phyloP scores from a whole-genome alignment of 2,113 vertebrate species.

The Ochotona curzoniae region DNA sequence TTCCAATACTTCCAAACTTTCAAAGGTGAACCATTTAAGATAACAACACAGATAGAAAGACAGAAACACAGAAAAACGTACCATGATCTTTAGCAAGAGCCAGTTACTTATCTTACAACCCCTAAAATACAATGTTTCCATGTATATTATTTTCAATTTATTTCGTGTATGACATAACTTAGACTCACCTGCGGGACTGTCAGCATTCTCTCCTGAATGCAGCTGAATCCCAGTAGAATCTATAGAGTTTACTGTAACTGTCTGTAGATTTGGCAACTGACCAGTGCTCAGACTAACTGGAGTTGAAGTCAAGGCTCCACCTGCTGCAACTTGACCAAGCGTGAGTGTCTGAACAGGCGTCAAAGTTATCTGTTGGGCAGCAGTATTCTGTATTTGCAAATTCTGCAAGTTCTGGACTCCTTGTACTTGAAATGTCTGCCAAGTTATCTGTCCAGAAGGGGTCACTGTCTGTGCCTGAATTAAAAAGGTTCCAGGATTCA shows the following conservation, averaged over 20 bases:
- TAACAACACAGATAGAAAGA: no score
- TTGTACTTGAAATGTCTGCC: constrained; percentile 99
- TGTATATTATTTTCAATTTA: neutral
- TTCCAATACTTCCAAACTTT: constrained; percentile 59
- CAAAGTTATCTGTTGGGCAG: constrained; percentile 97
- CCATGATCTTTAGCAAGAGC: neutral
- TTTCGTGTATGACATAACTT: neutral
- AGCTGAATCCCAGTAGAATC: constrained; percentile 92
- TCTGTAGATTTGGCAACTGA: constrained; percentile 98
- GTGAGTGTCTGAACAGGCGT: constrained; percentile 98
- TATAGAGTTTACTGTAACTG: constrained; percentile 97
- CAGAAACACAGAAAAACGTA: neutral
- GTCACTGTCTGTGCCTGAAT: constrained; percentile 99
- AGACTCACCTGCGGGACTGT: constrained; percentile 91
- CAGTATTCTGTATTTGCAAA: constrained; percentile 96
- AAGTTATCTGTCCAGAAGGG: constrained; percentile 98
- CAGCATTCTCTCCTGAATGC: constrained; percentile 93
- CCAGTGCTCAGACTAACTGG: constrained; percentile 94
- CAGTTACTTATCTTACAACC: neutral
- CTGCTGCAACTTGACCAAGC: constrained; percentile 93
- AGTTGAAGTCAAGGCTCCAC: constrained; percentile 91
- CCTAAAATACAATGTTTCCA: neutral
- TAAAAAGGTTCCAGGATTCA: constrained; percentile 98
- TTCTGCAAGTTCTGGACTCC: constrained; percentile 99
- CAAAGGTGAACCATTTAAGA: constrained; percentile 59